Evolutionary conservation across 2,113 vertebrate genomes (phyloP).

Genomic region (Haemorhous mexicanus): DNA sequence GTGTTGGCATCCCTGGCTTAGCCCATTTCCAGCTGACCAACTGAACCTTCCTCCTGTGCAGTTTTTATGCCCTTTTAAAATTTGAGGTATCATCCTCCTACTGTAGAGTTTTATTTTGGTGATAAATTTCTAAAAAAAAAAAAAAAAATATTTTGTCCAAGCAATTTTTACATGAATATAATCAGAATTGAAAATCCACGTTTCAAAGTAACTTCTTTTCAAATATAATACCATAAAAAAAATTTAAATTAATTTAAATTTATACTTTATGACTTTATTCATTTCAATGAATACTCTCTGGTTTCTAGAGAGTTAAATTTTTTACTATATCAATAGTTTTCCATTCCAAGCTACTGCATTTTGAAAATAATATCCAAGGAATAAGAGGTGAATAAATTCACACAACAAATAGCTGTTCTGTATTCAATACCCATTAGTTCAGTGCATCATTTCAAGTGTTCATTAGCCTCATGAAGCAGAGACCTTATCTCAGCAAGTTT

Average conservation of each 20-base stretch:
- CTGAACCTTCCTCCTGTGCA: neutral
- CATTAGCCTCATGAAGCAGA: neutral
- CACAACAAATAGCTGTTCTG: neutral
- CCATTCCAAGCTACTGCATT: neutral
- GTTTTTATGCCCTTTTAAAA: neutral
- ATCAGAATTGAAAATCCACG: neutral
- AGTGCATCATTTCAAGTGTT: neutral
- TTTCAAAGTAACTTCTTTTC: neutral
- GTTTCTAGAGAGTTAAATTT: neutral
- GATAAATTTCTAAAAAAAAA: neutral
- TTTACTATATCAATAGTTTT: neutral
- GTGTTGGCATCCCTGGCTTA: neutral
- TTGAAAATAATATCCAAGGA: neutral
- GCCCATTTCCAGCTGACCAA: neutral
- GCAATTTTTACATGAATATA: neutral
- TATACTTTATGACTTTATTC: neutral
- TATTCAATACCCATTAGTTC: neutral
- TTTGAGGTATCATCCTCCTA: neutral
- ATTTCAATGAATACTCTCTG: neutral
- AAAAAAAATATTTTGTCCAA: neutral
- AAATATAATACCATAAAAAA: neutral
- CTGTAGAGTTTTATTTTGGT: neutral
- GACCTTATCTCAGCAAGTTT: constrained; percentile 29
- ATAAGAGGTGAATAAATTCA: neutral
- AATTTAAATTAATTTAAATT: neutral